Conservation (phyloP, 2,888 invertebrate species). For the Apomyelois bistriatella region DNA sequence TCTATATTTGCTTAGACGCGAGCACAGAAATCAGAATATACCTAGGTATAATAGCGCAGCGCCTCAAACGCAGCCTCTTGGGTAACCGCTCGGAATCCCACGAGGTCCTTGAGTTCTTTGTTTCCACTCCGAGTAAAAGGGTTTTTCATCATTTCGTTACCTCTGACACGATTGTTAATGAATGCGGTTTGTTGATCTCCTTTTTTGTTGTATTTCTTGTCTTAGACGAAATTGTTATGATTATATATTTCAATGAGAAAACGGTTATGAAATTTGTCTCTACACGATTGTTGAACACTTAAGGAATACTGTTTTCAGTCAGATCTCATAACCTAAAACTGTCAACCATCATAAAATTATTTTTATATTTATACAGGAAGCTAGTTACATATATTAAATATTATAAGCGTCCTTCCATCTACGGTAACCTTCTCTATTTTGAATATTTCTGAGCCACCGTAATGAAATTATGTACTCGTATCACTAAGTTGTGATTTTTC, state of each 20-base stretch:
- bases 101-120: conserved; percentile 60
- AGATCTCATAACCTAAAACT: too few species aligned
- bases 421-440: too few species aligned
- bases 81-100: conserved; percentile 51
- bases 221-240: conserved; percentile 20
- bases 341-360: too few species aligned
- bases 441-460: too few species aligned
- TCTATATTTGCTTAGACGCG: too few species aligned
- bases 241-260: conserved; percentile 9
- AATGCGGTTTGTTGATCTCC: conserved; percentile 40
- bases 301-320: too few species aligned
- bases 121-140: conserved; percentile 45
- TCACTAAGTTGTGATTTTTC: too few species aligned
- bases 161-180: conserved; percentile 43
- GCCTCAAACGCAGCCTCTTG: conserved; percentile 48
- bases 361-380: too few species aligned
- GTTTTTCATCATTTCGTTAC: conserved; percentile 40
- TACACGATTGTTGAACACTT: neutral
- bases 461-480: too few species aligned
- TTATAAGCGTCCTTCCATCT: too few species aligned
- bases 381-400: too few species aligned
- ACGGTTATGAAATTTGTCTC: neutral
- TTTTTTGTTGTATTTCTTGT: conserved; percentile 23
- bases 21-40: too few species aligned
- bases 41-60: neutral